Evolutionary conservation across 2,113 vertebrate genomes (phyloP).

Genomic region (Amia ocellicauda): DNA sequence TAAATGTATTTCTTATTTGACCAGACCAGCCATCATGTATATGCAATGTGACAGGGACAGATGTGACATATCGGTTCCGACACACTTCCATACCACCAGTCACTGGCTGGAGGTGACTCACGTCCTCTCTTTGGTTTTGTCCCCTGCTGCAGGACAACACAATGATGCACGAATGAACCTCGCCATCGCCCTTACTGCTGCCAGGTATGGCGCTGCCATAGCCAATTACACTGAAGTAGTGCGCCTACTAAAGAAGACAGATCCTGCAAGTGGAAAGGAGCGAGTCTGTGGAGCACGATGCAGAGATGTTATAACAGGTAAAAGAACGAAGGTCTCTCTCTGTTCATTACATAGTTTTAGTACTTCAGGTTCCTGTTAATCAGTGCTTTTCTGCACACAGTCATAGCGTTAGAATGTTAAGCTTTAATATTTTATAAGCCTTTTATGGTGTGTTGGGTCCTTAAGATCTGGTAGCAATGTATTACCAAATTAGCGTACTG

Average conservation of each 20-base stretch:
- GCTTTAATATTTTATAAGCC: slow-evolving; percentile 69
- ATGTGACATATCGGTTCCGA: slow-evolving; percentile 92
- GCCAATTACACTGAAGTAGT: slow-evolving; percentile 89
- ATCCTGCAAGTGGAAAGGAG: slow-evolving; percentile 58
- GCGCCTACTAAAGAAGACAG: slow-evolving; percentile 76
- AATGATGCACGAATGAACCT: slow-evolving; percentile 91
- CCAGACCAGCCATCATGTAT: slow-evolving; percentile 67
- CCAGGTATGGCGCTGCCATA: slow-evolving; percentile 91
- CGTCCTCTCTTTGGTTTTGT: slow-evolving; percentile 72
- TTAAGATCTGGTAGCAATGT: slow-evolving; percentile 64
- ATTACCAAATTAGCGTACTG: slow-evolving; percentile 64
- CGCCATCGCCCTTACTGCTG: slow-evolving; percentile 87
- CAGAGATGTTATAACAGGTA: slow-evolving; percentile 80
- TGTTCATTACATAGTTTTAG: slow-evolving; percentile 4
- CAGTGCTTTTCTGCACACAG: slow-evolving; percentile 56
- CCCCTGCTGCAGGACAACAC: slow-evolving; percentile 89
- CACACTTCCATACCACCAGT: slow-evolving; percentile 81
- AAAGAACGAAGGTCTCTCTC: slow-evolving; percentile 41
- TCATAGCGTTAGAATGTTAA: slow-evolving; percentile 52
- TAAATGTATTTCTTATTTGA: slow-evolving; percentile 59
- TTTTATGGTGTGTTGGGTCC: slow-evolving; percentile 57
- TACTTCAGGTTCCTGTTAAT: slow-evolving; percentile 23
- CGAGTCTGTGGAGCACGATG: slow-evolving; percentile 68
- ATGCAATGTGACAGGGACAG: slow-evolving; percentile 86
- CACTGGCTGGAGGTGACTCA: slow-evolving; percentile 87